Base-by-base conservation (phyloP, 2,888 invertebrate species). In the Nymphalis polychloros region DNA sequence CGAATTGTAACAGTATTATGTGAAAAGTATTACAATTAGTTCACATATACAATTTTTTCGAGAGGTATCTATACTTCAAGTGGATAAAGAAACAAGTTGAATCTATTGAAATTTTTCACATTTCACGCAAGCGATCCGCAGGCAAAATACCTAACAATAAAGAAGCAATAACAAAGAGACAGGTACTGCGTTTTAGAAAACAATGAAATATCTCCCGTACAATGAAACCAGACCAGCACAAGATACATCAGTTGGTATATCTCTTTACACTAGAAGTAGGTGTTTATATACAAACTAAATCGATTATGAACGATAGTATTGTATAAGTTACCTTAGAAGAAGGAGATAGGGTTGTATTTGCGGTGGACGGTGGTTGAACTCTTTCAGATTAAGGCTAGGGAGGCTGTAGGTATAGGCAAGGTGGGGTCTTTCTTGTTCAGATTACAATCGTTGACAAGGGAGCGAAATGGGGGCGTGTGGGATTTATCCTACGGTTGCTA, bases 391-490 rank as follows among this genome's bases (percentile, higher is more conserved):
- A 89, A 81, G 79, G 78, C 75, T 75, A 78, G 78, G 80, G 82
- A 86, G 84, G 82, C 82, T 84, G 84, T 84, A 83, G 84, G 84
- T 84, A 84, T 77, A 77, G 86, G 82, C 82, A 82, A 86, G 86
- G 87, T 88, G 86, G 85, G 85, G 90, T 85, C 84, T 88, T 90
- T 90, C 86, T 82, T 82, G 81, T 82, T 69, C 76, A 80, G 91
- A 92, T 92, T 87, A 90, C 89, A 89, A 92, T 90, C 88, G 84
- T 77, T 76, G 72, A 75, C 76, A 84, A 82, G 83, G 87, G 87
- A 80, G 86, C 83, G 84, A 80, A 77, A 57, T 77, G 81, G 87
- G 88, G 91, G 90, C 89, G 91, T 88, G 82, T 82, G 83, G 84
- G 84, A 83, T 82, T 63, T 73, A 70, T 73, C 73, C 73, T 72